Evolutionary conservation across 2,797 vertebrate genomes (phyloP).

Genomic region (Megalops cyprinoides): DNA sequence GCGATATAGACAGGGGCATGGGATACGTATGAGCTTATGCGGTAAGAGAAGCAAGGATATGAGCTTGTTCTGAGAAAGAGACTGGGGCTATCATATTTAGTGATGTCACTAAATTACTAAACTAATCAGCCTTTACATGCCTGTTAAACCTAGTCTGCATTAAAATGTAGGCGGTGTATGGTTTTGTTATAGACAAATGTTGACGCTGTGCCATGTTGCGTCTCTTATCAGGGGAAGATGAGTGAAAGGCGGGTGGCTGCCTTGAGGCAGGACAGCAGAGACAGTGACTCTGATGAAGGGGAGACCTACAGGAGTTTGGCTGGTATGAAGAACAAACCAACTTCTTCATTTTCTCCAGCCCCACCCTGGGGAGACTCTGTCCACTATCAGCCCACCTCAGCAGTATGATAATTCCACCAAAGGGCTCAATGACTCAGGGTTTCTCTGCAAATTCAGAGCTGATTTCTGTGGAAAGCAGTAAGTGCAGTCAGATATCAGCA

Average conservation of each 20-base stretch:
- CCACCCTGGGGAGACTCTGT: neutral
- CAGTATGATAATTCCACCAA: neutral
- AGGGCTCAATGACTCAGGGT: neutral
- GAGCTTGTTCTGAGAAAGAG: neutral
- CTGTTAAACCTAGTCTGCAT: no score
- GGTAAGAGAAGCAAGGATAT: neutral
- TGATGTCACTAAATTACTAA: no score
- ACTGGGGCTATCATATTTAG: no score
- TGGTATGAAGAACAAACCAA: constrained; percentile 66
- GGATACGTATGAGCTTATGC: no score
- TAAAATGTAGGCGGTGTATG: neutral
- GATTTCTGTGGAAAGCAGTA: neutral
- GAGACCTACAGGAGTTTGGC: constrained; percentile 65
- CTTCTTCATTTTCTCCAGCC: neutral
- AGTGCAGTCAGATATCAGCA: neutral
- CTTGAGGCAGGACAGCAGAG: constrained; percentile 67
- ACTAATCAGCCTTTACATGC: no score
- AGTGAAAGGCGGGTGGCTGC: constrained; percentile 75
- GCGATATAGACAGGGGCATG: no score
- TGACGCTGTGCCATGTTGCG: no score
- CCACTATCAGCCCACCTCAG: neutral
- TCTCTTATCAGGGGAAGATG: constrained; percentile 73
- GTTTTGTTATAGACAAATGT: neutral
- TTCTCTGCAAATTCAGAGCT: neutral
- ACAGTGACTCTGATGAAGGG: constrained; percentile 81